Base-by-base conservation (phyloP, 2,113 vertebrate species). In the Protomyctophum bolini region DNA sequence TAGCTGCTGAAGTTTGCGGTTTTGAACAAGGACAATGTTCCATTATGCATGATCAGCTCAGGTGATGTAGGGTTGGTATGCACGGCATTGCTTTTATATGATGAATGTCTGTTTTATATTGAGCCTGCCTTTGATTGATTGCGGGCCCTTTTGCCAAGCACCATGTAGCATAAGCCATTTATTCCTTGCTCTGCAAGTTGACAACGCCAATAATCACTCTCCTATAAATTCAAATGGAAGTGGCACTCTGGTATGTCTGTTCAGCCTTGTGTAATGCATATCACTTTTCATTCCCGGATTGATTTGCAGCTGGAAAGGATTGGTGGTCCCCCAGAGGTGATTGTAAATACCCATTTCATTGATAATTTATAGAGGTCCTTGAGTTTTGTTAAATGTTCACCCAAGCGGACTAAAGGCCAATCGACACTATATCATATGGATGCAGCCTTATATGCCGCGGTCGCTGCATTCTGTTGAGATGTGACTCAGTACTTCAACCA, bases 211-310 rank as follows among this genome's bases (percentile, higher is more conserved):
- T 87, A 89, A 91, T 91, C 86, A 81, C 78, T 82, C 68, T 71
- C 67, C 80, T 80, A 87, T 85, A 86, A 91, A 91, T 89, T 86
- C 80, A 76, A 88, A 85, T 87, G 74, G 74, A 89, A 83, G 85
- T 80, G 80, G 72, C 77, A 78, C 82, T 83, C 73, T 77, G 75
- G 54, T 77, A 72, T 83, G 85, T 86, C 80, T 89, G 75, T 73
- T 78, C 51, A 69, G 72, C 71, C 81, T 63, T 10, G 55, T 68
- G 74, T 79, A 77, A 78, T 75, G 75, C 83, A 85, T 63, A 84
- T 88, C 83, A 70, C 79, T 76, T 84, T 81, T 90, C 81, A 81
- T 79, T 81, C 72, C 28, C 21, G 50, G 75, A 83, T 88, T 85
- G 88, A 91, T 90, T 90, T 86, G 87, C 79, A 62, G 80, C 79